phyloP scores from a whole-genome alignment of 2,113 vertebrate species.

The Spermophilus dauricus region DNA sequence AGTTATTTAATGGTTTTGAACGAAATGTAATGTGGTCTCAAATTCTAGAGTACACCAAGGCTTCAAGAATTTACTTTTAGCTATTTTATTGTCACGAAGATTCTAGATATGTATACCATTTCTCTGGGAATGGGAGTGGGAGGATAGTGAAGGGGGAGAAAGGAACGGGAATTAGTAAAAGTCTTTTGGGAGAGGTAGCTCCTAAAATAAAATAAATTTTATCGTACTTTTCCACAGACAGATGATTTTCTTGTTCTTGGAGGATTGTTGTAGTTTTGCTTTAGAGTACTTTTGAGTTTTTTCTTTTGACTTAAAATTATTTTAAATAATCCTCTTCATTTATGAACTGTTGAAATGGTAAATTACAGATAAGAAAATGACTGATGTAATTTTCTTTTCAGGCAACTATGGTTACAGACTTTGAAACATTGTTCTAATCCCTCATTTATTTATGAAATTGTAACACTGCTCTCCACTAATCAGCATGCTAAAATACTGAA shows the following conservation, averaged over 20 bases:
- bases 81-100: neutral
- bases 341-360: neutral
- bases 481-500: neutral
- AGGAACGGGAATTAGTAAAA: neutral
- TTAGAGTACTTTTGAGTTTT: neutral
- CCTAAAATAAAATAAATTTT: neutral
- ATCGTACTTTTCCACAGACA: neutral
- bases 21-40: neutral
- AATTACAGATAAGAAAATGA: neutral
- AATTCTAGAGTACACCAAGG: neutral
- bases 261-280: neutral
- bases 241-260: conserved; percentile 10
- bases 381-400: neutral
- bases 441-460: neutral
- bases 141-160: neutral
- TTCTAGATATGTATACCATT: neutral
- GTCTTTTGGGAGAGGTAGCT: neutral
- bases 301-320: neutral
- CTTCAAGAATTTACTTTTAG: neutral
- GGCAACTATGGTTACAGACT: neutral
- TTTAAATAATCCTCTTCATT: neutral
- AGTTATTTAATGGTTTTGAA: neutral
- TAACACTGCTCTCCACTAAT: neutral
- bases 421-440: neutral
- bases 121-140: neutral